Evolutionary conservation across 2,113 vertebrate genomes (phyloP).

Genomic region (Echinops telfairi): DNA sequence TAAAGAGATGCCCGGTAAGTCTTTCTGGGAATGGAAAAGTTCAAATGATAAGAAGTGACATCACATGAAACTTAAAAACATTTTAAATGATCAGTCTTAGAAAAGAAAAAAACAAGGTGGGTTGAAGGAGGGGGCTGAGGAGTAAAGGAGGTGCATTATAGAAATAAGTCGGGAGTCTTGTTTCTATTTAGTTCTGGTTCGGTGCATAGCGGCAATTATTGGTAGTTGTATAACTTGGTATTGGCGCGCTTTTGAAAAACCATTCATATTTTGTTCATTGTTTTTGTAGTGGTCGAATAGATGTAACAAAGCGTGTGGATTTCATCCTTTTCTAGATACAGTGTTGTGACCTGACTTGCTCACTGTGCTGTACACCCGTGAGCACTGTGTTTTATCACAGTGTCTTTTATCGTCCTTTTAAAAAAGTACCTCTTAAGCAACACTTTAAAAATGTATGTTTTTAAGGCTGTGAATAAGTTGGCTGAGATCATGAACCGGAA

Average conservation of each 20-base stretch:
- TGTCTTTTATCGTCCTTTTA: background rate
- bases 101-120: slow-evolving; percentile 8
- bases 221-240: background rate
- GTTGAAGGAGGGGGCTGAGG: background rate
- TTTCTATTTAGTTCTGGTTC: background rate
- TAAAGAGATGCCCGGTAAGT: background rate
- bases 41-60: background rate
- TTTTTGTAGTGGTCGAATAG: background rate
- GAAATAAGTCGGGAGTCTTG: background rate
- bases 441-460: background rate
- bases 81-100: slow-evolving; percentile 41
- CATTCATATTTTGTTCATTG: background rate
- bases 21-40: slow-evolving; percentile 18
- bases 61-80: background rate
- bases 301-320: background rate
- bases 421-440: background rate
- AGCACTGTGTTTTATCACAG: background rate
- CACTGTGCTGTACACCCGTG: background rate
- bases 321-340: background rate
- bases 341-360: background rate
- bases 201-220: background rate
- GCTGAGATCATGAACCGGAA: slow-evolving; percentile 99
- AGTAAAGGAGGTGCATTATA: background rate
- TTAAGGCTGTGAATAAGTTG: slow-evolving; percentile 96
- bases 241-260: background rate